Conservation (phyloP, 2,113 vertebrate genomes). For the Oryctolagus cuniculus region mOryCun1.1 NC_091439.1:131989501-131990000, state of each 20-base stretch:
- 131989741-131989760: background rate
- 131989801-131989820: background rate
- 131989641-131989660: background rate
- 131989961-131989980: too few relatives aligned
- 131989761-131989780: background rate
- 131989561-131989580: background rate
- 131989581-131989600: constrained; percentile 10
- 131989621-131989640: constrained; percentile 27
- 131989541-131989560: background rate
- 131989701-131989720: background rate
- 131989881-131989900: too few relatives aligned
- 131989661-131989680: background rate
- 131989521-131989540: background rate
- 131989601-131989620: background rate
- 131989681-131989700: background rate
- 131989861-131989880: too few relatives aligned
- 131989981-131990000: too few relatives aligned
- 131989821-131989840: too few relatives aligned
- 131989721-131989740: background rate
- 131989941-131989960: too few relatives aligned
- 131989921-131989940: too few relatives aligned
- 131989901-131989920: too few relatives aligned
- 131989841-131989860: too few relatives aligned
- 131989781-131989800: background rate
- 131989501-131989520: background rate